Conservation (phyloP, 2,113 vertebrate species). For the Thalassarche chlororhynchos region DNA sequence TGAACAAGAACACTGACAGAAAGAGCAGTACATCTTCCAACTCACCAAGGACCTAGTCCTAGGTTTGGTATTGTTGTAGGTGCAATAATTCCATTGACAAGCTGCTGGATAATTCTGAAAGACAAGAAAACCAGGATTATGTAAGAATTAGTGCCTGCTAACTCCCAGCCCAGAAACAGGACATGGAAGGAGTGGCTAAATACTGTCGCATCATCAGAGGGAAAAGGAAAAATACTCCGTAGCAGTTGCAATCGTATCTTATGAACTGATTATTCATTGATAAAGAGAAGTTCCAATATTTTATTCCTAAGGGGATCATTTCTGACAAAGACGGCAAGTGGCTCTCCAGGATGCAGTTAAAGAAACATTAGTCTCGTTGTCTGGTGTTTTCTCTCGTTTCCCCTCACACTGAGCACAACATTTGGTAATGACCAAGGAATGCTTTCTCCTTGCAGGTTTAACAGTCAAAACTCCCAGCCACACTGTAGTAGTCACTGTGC, state of each 20-base stretch:
- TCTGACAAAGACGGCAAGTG: fast-evolving
- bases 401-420: background rate
- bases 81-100: slow-evolving; percentile 95
- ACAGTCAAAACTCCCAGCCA: background rate
- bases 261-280: background rate
- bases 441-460: background rate
- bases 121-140: background rate
- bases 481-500: fast-evolving
- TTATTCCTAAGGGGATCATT: background rate
- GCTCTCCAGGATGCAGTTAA: background rate
- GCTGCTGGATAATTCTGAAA: slow-evolving; percentile 92
- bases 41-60: slow-evolving; percentile 95
- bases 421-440: background rate
- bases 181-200: background rate
- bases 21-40: background rate
- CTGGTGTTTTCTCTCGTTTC: background rate
- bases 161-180: background rate
- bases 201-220: too few species aligned
- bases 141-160: background rate
- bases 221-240: background rate
- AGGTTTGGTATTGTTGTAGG: slow-evolving; percentile 93
- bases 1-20: background rate
- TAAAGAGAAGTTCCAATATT: background rate
- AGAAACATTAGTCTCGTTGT: background rate
- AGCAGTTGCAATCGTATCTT: background rate